These are phyloP conservation scores for Tolypeutes matacus DNA, from an alignment of 2,797 vertebrate species.

Conservation along the genomic window DNA sequence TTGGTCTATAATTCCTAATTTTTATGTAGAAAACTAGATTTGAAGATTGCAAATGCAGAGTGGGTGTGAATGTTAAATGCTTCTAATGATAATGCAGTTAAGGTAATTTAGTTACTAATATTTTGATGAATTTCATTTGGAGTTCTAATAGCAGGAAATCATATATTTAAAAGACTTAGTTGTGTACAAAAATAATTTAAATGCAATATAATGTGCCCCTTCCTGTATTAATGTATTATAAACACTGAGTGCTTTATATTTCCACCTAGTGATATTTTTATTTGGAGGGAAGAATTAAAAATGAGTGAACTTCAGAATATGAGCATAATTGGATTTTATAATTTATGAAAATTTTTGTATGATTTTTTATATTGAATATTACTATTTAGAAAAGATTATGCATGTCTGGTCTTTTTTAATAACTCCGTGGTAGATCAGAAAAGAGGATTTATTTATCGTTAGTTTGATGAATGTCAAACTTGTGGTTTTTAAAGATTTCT, in stretches of 20 bases:
- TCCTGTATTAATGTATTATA: constrained; percentile 17
- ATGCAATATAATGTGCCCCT: background rate
- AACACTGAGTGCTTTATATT: constrained; percentile 27
- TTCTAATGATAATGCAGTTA: constrained; percentile 1
- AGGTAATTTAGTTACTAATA: background rate
- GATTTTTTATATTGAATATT: constrained; percentile 12
- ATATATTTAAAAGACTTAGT: background rate
- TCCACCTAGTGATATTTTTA: constrained; percentile 41
- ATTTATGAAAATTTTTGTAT: constrained; percentile 9
- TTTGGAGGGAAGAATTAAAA: constrained; percentile 43
- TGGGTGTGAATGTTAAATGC: constrained; percentile 25
- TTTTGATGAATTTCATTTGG: constrained; percentile 56
- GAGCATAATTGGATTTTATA: background rate
- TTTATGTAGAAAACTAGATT: background rate
- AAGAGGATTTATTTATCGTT: constrained; percentile 25
- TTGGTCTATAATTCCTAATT: constrained; percentile 20
- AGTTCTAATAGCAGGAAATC: background rate
- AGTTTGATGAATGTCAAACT: background rate
- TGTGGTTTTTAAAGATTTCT: constrained; percentile 10
- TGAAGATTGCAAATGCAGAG: constrained; percentile 7
- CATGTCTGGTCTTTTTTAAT: background rate
- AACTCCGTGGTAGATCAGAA: constrained; percentile 11
- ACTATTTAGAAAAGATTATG: constrained; percentile 50
- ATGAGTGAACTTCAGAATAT: constrained; percentile 13
- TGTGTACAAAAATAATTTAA: constrained; percentile 25